Percentiles rank a stretch among this genome's conserved stretches.
phyloP scores from a whole-genome alignment of 1,140 invertebrate genomes.

The Drosophila varians region DNA sequence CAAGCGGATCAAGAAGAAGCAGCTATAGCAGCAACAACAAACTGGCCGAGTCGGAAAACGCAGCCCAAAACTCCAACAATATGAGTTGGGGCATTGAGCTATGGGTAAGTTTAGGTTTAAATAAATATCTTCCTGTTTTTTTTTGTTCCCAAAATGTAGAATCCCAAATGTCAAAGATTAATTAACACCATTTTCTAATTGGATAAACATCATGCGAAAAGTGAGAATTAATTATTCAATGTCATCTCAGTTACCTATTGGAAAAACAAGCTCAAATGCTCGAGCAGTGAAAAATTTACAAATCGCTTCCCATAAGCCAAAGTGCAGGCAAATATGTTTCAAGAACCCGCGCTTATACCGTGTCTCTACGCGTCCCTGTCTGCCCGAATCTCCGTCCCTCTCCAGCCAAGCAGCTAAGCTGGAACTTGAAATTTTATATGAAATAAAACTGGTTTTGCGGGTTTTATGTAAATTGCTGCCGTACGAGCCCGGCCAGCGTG shows the following conservation, averaged over 20 bases:
- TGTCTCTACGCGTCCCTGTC: neutral
- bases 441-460: constrained; percentile 70
- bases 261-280: constrained; percentile 14
- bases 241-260: constrained; percentile 17
- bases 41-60: constrained; percentile 66
- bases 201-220: neutral
- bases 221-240: constrained; percentile 13
- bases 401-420: constrained; percentile 4
- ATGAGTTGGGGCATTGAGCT: constrained; percentile 87
- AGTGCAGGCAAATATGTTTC: constrained; percentile 61
- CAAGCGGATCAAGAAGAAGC: constrained; percentile 64
- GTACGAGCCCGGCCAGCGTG: constrained; percentile 56
- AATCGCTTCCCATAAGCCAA: constrained; percentile 44
- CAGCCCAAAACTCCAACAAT: constrained; percentile 82
- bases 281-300: constrained; percentile 31
- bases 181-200: constrained; percentile 3
- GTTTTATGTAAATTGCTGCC: constrained; percentile 79
- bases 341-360: constrained; percentile 38
- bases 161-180: too few relatives aligned
- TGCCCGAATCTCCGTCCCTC: neutral
- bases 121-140: neutral
- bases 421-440: constrained; percentile 39
- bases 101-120: constrained; percentile 84
- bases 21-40: constrained; percentile 49
- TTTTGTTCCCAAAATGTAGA: too few relatives aligned